These are phyloP conservation scores for Proales similis DNA, from an alignment of 1,140 invertebrate species.

Conservation along the genomic window DNA sequence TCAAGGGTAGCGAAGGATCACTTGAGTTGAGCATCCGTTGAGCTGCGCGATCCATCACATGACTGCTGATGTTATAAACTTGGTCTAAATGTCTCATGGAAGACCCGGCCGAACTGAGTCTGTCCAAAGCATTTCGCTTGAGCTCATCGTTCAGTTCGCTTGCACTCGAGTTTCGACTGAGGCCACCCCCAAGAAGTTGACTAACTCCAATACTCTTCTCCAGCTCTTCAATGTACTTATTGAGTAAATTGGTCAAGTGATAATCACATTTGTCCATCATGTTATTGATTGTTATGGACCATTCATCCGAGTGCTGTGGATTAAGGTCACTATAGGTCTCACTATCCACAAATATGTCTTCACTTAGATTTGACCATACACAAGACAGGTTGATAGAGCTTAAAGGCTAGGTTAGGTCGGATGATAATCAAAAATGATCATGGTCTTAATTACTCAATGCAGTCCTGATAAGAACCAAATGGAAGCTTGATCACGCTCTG, in stretches of 20 bases:
- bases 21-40: conserved; percentile 46
- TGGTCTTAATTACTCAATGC: conserved; percentile 57
- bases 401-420: conserved; percentile 45
- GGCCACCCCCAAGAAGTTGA: conserved; percentile 6
- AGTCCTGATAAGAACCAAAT: conserved; percentile 74
- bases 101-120: conserved; percentile 3
- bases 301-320: conserved; percentile 72
- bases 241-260: conserved; percentile 15
- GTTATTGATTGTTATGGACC: conserved; percentile 52
- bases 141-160: background rate
- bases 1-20: conserved; percentile 66
- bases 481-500: conserved; percentile 61
- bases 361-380: conserved; percentile 77
- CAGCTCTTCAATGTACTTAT: conserved; percentile 20
- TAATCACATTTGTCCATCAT: conserved; percentile 26
- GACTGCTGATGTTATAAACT: conserved; percentile 9
- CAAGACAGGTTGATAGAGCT: conserved; percentile 69
- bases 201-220: conserved; percentile 9
- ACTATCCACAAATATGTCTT: conserved; percentile 77
- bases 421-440: background rate
- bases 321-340: conserved; percentile 72
- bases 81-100: conserved; percentile 5
- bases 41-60: conserved; percentile 43
- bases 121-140: conserved; percentile 24
- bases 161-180: background rate